These are phyloP conservation scores for Litoditis marina DNA, from an alignment of 2,888 invertebrate genomes.

Conservation along the genomic window DNA sequence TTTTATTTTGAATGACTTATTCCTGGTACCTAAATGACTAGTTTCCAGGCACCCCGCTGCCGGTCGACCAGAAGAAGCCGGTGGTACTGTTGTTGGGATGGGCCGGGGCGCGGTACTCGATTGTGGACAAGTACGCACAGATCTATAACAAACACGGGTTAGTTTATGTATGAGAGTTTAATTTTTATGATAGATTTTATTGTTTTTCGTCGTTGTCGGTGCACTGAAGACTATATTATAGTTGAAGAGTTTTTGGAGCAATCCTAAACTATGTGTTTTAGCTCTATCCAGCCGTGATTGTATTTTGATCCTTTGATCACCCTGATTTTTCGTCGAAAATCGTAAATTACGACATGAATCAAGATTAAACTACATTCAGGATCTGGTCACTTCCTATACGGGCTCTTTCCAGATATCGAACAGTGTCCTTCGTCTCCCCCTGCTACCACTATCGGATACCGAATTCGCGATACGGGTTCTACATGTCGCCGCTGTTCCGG, in stretches of 20 bases:
- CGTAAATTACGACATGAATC: too few relatives aligned
- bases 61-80: constrained; percentile 29
- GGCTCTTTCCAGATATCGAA: constrained; percentile 28
- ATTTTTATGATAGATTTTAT: background rate
- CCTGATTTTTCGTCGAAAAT: too few relatives aligned
- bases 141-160: constrained; percentile 38
- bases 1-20: too few relatives aligned
- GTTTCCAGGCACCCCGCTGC: background rate
- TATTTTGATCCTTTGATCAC: too few relatives aligned
- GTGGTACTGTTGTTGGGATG: constrained; percentile 37
- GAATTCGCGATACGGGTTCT: constrained; percentile 37
- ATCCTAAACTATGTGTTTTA: too few relatives aligned
- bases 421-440: constrained; percentile 28
- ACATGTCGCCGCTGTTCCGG: constrained; percentile 38
- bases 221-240: too few relatives aligned
- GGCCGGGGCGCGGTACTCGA: constrained; percentile 40
- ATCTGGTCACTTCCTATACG: too few relatives aligned
- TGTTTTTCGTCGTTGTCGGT: too few relatives aligned
- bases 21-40: too few relatives aligned
- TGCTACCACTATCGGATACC: constrained; percentile 41
- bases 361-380: too few relatives aligned
- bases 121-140: constrained; percentile 39
- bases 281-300: background rate
- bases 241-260: too few relatives aligned
- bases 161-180: too few relatives aligned